Conservation (phyloP, 92 coral and sea anemone species). For the Porites lobata region DNA sequence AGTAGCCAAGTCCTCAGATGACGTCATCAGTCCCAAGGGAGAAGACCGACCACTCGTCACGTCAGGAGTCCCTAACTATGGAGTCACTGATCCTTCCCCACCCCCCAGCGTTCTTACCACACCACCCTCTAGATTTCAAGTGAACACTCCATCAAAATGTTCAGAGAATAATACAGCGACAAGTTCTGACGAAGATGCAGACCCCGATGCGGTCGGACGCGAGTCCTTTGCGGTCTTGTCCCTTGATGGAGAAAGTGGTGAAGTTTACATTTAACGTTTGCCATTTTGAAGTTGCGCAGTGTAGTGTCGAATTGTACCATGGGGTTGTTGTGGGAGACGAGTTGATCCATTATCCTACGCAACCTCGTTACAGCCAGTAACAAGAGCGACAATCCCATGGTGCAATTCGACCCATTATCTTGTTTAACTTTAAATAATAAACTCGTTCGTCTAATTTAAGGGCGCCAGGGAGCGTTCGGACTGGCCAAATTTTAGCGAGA, state of each 20-base stretch:
- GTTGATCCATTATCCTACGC: too few relatives aligned
- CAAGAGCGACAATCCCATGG: too few relatives aligned
- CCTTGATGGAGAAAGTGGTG: conserved; percentile 31
- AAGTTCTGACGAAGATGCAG: background rate
- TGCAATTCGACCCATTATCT: too few relatives aligned
- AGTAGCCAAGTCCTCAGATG: conserved; percentile 13
- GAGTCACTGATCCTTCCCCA: conserved; percentile 34
- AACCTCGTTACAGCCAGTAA: too few relatives aligned
- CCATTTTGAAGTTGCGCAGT: background rate
- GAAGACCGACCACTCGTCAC: conserved; percentile 33
- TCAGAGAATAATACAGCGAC: background rate
- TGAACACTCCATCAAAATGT: conserved; percentile 6
- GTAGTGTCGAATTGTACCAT: too few relatives aligned
- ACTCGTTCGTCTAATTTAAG: too few relatives aligned
- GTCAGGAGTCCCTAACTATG: conserved; percentile 27
- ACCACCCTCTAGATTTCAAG: conserved; percentile 31
- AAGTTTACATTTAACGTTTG: conserved; percentile 12
- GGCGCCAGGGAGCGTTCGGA: too few relatives aligned
- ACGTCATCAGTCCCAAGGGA: background rate
- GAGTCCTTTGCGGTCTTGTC: conserved; percentile 19
- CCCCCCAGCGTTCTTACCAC: conserved; percentile 10
- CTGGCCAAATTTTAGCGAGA: too few relatives aligned
- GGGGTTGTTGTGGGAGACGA: too few relatives aligned
- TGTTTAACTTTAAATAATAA: too few relatives aligned
- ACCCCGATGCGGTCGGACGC: background rate